Conservation (phyloP, 2,797 vertebrate genomes). For the Macropus fuliginosus region DNA sequence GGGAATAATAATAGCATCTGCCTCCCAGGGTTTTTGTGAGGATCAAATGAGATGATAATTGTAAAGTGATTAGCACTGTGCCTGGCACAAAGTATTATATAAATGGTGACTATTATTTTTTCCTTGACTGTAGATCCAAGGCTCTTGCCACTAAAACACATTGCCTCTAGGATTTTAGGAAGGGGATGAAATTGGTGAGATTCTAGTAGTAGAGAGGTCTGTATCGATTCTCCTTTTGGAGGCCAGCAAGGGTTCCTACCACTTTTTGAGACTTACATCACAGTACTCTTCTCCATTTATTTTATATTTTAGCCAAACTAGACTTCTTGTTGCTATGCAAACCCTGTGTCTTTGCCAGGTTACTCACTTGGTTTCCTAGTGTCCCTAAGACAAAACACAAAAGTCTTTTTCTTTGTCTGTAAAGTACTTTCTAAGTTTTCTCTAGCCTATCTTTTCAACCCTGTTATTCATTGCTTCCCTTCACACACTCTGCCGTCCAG, state of each 20-base stretch:
- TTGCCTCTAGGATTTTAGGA: neutral
- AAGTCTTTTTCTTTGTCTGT: neutral
- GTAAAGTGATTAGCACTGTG: neutral
- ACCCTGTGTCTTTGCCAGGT: neutral
- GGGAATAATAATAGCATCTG: neutral
- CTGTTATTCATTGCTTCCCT: neutral
- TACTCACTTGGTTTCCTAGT: neutral
- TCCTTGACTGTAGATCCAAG: neutral
- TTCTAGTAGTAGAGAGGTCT: neutral
- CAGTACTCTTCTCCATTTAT: neutral
- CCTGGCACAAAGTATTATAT: neutral
- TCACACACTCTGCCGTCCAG: neutral
- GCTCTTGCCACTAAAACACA: neutral
- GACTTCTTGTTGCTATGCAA: neutral
- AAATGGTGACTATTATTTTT: neutral
- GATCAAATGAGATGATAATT: neutral
- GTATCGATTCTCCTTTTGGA: neutral
- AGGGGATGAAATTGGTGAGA: neutral
- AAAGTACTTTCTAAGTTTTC: neutral
- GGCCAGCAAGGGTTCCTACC: neutral
- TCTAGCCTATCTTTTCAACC: neutral
- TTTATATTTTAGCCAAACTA: neutral
- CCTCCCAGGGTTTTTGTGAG: neutral
- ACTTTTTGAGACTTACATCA: neutral
- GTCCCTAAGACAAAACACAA: neutral